Base-by-base conservation (phyloP, 2,797 vertebrate species). In the Brotogeris chrysoptera region DNA sequence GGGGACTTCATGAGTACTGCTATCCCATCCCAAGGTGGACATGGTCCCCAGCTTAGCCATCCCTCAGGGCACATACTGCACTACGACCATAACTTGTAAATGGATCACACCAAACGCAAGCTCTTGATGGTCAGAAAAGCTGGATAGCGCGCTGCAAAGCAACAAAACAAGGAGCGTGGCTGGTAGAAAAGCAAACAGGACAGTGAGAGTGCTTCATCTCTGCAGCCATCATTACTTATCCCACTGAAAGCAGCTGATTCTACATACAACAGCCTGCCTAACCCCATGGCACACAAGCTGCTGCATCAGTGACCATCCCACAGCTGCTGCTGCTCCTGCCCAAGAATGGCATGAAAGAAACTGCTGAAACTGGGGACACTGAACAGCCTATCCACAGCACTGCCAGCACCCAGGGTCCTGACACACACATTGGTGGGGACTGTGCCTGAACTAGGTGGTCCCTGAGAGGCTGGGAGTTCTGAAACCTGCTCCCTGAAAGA, bases 1-100 rank as follows among this genome's bases (percentile, higher is more conserved):
- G 0, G 17, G 59, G 41, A 25, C 59, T 2, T 2, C 1, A 7
- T 11, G 39, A 34, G 1, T 2, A 47, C 47, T 1, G 59, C 16
- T 24, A n/a, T 7, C 39, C 63, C 1, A 2, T 47, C 25, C 76
- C 43, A 5, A 18, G 38, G 23, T 1, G 0, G 28, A 28, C 1
- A 4, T 1, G 28, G 44, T 32, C 41, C 44, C 43, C 64, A 6
- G 59, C 43, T 39, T 3, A 50, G 61, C 47, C 60, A 13, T 9
- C 4, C 1, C 43, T 19, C 16, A 7, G 53, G 61, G 30, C 49
- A 46, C 4, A 0, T 1, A 4, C 59, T 63, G 49, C 2, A 3
- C 84, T 36, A 20, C 2, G 0, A 30, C 65, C 21, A 1, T 8
- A 16, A 28, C 34, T 43, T 17, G 72, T 9, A 11, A 24, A 16